phyloP scores from a whole-genome alignment of 2,797 vertebrate genomes.

The Meriones psammophilus region DNA sequence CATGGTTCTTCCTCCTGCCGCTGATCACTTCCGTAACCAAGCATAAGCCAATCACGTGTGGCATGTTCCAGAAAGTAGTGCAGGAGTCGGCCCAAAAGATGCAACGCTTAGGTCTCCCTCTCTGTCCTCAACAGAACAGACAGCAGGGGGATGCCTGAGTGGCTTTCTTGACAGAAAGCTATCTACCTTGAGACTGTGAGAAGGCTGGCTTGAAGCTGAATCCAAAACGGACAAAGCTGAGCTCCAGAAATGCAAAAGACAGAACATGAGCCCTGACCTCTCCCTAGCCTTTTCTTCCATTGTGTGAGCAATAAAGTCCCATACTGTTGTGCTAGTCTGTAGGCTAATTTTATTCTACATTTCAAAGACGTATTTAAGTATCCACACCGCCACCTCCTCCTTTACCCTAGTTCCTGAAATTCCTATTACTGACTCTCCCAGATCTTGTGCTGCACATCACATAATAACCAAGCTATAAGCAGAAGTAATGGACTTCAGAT shows the following conservation, averaged over 20 bases:
- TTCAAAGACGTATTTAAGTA: background rate
- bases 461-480: background rate
- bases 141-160: fast-evolving
- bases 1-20: background rate
- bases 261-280: background rate
- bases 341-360: background rate
- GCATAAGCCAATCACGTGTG: constrained; percentile 5
- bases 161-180: background rate
- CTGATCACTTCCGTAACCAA: background rate
- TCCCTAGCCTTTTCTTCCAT: background rate
- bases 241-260: background rate
- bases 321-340: background rate
- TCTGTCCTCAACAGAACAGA: background rate
- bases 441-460: background rate
- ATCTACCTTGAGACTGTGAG: background rate
- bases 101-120: background rate
- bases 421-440: background rate
- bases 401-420: background rate
- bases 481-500: background rate
- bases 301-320: background rate
- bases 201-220: constrained; percentile 24
- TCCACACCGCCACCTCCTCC: background rate
- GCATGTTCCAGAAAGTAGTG: background rate
- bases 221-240: constrained; percentile 26
- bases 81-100: background rate